Percentiles rank a stretch among this genome's conserved stretches.
These are phyloP conservation scores for Xylocampa areola DNA, from an alignment of 2,888 invertebrate species.

Conservation along the genomic window DNA sequence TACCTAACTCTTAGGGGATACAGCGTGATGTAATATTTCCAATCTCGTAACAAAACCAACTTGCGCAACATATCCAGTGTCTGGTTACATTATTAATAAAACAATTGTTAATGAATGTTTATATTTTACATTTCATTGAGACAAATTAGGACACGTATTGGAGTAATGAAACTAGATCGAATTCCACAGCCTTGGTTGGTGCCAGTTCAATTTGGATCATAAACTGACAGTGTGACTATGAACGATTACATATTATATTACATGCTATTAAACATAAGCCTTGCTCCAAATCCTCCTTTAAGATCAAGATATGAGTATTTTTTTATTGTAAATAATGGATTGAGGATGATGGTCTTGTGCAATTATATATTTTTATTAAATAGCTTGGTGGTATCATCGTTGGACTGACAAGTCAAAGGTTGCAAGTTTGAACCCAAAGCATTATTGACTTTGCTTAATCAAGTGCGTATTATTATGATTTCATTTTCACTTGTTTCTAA, in stretches of 20 bases:
- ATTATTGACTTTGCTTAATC: too few species aligned
- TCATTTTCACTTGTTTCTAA: too few species aligned
- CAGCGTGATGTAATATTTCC: too few species aligned
- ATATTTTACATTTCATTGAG: constrained; percentile 24
- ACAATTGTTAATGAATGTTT: constrained; percentile 29
- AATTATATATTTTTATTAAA: too few species aligned
- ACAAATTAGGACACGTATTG: constrained; percentile 57
- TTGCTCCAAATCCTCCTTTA: constrained; percentile 16
- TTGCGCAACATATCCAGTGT: constrained; percentile 15
- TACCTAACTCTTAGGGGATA: too few species aligned
- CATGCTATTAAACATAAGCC: constrained; percentile 15
- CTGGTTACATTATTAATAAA: constrained; percentile 25
- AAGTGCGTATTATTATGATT: too few species aligned
- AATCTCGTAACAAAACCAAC: constrained; percentile 5
- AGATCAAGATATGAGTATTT: constrained; percentile 1
- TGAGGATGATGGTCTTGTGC: too few species aligned
- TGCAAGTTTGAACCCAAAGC: too few species aligned
- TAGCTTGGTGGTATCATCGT: too few species aligned
- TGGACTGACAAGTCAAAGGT: too few species aligned
- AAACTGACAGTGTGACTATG: constrained; percentile 29
- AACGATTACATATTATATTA: constrained; percentile 41
- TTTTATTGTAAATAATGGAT: too few species aligned
- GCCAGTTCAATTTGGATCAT: constrained; percentile 49
- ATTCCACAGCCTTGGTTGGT: constrained; percentile 63
- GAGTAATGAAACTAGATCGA: constrained; percentile 50